Conservation (phyloP, 64 coral and sea anemone species). For the Astreopora myriophthalma region DNA sequence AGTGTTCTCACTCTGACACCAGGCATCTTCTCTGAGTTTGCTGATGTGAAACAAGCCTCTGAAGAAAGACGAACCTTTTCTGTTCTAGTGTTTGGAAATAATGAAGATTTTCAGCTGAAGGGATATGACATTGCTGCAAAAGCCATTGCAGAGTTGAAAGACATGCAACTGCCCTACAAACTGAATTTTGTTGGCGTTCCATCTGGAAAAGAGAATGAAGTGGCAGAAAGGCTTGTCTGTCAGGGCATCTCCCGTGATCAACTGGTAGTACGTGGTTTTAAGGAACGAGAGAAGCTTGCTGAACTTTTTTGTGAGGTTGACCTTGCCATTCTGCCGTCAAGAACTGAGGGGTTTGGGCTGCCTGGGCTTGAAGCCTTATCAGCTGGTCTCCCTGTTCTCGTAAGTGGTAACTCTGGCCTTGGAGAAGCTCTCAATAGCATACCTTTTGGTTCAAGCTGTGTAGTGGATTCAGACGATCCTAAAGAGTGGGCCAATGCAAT, state of each 20-base stretch:
- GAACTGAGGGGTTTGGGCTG: neutral
- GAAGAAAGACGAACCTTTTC: neutral
- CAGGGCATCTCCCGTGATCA: neutral
- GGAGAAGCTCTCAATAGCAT: neutral
- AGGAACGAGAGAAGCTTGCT: neutral
- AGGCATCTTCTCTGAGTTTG: neutral
- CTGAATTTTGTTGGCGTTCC: neutral
- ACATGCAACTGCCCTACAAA: neutral
- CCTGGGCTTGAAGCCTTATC: neutral
- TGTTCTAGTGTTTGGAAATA: neutral
- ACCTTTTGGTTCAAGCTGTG: neutral
- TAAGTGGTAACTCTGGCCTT: neutral
- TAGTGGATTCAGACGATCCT: neutral
- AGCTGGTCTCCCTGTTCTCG: neutral
- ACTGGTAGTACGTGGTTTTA: neutral
- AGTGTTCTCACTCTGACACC: neutral
- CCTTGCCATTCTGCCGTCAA: neutral
- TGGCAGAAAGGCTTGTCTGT: neutral
- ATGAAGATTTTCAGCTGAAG: neutral
- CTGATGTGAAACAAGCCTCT: neutral
- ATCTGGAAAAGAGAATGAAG: neutral
- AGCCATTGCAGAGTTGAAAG: neutral
- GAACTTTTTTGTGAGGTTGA: neutral
- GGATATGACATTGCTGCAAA: conserved; percentile 7
- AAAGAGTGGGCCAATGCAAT: neutral